Conservation (phyloP, 1,140 invertebrate species). For the Magallana gigas region DNA sequence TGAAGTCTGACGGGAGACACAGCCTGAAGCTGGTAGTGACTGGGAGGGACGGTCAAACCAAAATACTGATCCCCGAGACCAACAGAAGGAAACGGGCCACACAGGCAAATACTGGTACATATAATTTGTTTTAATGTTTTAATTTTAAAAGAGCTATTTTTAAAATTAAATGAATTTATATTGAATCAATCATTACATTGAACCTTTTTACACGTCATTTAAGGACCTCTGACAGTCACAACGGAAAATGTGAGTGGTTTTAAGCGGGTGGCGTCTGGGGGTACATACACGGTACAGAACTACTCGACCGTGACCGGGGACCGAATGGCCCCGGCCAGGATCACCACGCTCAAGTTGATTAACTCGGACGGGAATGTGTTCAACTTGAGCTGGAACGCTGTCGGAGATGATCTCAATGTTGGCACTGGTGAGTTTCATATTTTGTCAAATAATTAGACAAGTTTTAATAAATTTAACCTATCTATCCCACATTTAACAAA, state of each 20-base stretch:
- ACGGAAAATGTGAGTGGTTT: conserved; percentile 7
- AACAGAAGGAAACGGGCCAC: background rate
- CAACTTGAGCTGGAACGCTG: background rate
- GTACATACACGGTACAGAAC: background rate
- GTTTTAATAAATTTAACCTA: too few relatives aligned
- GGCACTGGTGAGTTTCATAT: background rate
- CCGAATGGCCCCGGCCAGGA: background rate
- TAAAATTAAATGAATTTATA: background rate
- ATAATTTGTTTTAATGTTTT: background rate
- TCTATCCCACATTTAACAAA: too few relatives aligned
- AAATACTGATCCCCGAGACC: background rate
- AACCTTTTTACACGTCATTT: background rate
- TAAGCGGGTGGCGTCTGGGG: background rate
- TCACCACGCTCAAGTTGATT: background rate
- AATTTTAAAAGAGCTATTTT: too few relatives aligned
- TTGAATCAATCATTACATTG: background rate
- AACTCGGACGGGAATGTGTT: background rate
- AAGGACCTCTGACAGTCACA: background rate
- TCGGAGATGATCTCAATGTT: background rate
- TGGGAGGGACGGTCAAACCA: background rate
- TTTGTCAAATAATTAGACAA: too few relatives aligned
- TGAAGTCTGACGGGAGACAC: background rate
- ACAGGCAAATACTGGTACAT: background rate
- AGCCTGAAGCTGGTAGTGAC: conserved; percentile 1
- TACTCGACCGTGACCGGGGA: background rate